phyloP scores from a whole-genome alignment of 2,113 vertebrate genomes.

The Sylvia atricapilla region DNA sequence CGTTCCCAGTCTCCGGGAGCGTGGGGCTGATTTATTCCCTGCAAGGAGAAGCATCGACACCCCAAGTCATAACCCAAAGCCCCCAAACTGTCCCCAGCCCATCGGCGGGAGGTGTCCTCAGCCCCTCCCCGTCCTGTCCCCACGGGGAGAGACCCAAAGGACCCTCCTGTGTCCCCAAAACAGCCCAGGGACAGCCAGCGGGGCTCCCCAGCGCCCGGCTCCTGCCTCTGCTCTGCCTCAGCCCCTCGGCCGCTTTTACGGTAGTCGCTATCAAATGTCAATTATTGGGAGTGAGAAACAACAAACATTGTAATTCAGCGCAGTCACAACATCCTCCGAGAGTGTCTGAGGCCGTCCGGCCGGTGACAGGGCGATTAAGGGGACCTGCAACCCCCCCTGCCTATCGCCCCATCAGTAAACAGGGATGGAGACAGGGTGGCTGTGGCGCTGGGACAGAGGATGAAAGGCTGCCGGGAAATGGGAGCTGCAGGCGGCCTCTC shows the following conservation, averaged over 20 bases:
- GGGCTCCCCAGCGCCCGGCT: neutral
- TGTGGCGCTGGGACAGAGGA: conserved; percentile 66
- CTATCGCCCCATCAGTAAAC: conserved; percentile 76
- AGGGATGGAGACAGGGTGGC: conserved; percentile 72
- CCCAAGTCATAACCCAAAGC: neutral
- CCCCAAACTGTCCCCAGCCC: neutral
- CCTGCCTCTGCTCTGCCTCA: neutral
- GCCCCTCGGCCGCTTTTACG: neutral
- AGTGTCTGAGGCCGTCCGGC: conserved; percentile 54
- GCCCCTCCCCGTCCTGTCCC: neutral
- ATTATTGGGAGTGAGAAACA: conserved; percentile 71
- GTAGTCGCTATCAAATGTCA: conserved; percentile 70
- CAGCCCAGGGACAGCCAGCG: neutral
- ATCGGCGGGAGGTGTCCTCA: neutral
- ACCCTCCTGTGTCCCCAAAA: accelerated
- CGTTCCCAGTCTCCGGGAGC: accelerated
- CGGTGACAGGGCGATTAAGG: conserved; percentile 60
- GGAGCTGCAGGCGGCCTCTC: neutral
- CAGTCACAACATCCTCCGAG: conserved; percentile 74
- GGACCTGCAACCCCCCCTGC: conserved; percentile 48
- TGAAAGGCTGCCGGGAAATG: conserved; percentile 35
- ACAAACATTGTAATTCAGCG: conserved; percentile 68
- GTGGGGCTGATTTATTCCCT: neutral
- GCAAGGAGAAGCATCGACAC: accelerated
- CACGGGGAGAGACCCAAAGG: neutral